A percentile compares a stretch with the other conserved stretches of the same genome.
Conservation (phyloP, 2,113 vertebrate species). For the Phyllopteryx taeniolatus region DNA sequence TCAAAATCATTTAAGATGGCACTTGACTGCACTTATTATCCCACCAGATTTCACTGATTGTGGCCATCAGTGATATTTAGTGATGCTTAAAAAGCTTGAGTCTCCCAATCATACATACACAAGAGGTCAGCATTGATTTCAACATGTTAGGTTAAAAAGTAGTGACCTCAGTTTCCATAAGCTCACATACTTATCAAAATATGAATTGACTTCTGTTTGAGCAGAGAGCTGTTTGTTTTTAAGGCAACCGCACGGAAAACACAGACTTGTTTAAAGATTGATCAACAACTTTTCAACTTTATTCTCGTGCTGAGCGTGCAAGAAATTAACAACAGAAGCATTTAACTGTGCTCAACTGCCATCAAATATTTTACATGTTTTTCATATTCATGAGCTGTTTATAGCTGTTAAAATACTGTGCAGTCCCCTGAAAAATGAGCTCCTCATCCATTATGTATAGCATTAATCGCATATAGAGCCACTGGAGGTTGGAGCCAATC, state of each 20-base stretch:
- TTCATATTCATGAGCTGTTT: constrained; percentile 3
- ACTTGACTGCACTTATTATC: constrained; percentile 57
- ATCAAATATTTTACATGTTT: constrained; percentile 5
- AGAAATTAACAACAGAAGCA: constrained; percentile 22
- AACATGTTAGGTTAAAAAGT: constrained; percentile 17
- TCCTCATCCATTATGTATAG: constrained; percentile 10
- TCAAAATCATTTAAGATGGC: constrained; percentile 60
- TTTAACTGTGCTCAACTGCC: constrained; percentile 4
- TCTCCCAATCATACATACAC: constrained; percentile 24
- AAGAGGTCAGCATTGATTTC: constrained; percentile 47
- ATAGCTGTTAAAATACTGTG: constrained; percentile 1
- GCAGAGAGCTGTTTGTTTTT: background rate
- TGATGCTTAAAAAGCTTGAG: constrained; percentile 59
- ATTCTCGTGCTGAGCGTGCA: constrained; percentile 13
- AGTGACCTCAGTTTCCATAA: constrained; percentile 15
- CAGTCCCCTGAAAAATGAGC: constrained; percentile 7
- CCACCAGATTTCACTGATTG: constrained; percentile 58
- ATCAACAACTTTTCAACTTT: constrained; percentile 10
- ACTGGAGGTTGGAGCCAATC: constrained; percentile 13
- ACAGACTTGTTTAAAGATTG: constrained; percentile 25
- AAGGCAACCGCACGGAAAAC: background rate
- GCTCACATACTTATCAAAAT: background rate
- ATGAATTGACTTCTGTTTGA: constrained; percentile 8
- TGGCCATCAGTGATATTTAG: constrained; percentile 58
- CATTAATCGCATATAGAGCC: constrained; percentile 3